Evolutionary conservation across 2,888 invertebrate genomes (phyloP).

Genomic region (Fabriciana adippe): DNA sequence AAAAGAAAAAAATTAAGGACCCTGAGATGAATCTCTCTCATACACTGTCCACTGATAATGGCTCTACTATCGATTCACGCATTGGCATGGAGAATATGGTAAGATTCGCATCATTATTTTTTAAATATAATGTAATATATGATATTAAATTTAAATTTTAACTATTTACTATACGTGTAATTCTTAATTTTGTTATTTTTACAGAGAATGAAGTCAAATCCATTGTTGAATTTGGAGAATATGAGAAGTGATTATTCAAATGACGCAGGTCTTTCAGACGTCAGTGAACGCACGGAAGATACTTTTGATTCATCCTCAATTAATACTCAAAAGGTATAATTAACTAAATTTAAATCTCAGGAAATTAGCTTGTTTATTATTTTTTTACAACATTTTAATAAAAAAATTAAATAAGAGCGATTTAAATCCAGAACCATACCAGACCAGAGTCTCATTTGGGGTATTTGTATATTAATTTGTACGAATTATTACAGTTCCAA

Average conservation of each 20-base stretch:
- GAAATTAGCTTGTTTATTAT: no score
- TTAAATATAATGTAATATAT: neutral
- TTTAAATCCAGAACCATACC: no score
- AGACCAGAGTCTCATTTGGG: neutral
- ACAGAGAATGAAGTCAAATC: constrained; percentile 75
- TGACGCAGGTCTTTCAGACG: constrained; percentile 69
- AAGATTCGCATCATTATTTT: constrained; percentile 36
- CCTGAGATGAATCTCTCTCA: constrained; percentile 65
- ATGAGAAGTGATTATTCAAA: constrained; percentile 61
- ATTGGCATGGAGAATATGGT: constrained; percentile 76
- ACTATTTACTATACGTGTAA: neutral
- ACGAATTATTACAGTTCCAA: constrained; percentile 58
- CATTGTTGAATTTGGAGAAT: constrained; percentile 63
- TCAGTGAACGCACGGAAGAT: constrained; percentile 69
- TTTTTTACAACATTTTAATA: no score
- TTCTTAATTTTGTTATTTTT: constrained; percentile 4
- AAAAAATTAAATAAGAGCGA: no score
- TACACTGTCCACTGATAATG: constrained; percentile 63
- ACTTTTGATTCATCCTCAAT: constrained; percentile 62
- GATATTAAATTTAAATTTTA: neutral
- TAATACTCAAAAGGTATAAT: constrained; percentile 59
- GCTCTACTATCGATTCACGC: constrained; percentile 64
- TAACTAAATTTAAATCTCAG: neutral
- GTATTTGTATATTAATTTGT: neutral
- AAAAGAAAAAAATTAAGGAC: constrained; percentile 78